Percentiles rank a stretch among this genome's conserved stretches.
These are phyloP conservation scores for Cylindroiulus punctatus DNA, from an alignment of 2,888 invertebrate species.

Conservation along the genomic window DNA sequence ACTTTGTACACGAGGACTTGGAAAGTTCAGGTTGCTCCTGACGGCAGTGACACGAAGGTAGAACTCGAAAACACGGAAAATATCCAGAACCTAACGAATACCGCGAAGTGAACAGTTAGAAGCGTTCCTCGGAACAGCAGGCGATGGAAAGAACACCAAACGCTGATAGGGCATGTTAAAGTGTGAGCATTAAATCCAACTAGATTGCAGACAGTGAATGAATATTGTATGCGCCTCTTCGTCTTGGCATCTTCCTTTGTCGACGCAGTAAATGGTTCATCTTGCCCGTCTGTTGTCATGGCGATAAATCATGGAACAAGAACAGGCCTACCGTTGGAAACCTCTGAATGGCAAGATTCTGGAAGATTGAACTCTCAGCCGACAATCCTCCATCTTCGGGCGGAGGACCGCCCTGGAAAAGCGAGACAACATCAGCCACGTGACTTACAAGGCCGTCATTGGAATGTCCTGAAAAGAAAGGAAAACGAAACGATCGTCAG, in stretches of 20 bases:
- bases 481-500: neutral
- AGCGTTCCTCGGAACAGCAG: neutral
- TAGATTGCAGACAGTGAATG: constrained; percentile 34
- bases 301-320: constrained; percentile 15
- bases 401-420: neutral
- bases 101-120: neutral
- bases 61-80: neutral
- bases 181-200: constrained; percentile 38
- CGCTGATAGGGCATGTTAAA: constrained; percentile 23
- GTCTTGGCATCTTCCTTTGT: constrained; percentile 6
- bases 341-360: neutral
- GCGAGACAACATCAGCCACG: neutral
- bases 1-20: neutral
- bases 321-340: constrained; percentile 6
- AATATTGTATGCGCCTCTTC: constrained; percentile 16
- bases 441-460: neutral
- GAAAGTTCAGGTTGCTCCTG: neutral
- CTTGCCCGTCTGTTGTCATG: constrained; percentile 4
- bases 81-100: neutral
- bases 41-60: constrained; percentile 28
- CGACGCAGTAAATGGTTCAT: constrained; percentile 30
- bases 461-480: neutral
- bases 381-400: neutral
- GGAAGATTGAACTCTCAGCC: neutral
- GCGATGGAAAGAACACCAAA: neutral